Evolutionary conservation across 2,888 invertebrate genomes (phyloP), one percentile per base, ranked within the genome.

Genomic region (Diarsia rubi): DNA sequence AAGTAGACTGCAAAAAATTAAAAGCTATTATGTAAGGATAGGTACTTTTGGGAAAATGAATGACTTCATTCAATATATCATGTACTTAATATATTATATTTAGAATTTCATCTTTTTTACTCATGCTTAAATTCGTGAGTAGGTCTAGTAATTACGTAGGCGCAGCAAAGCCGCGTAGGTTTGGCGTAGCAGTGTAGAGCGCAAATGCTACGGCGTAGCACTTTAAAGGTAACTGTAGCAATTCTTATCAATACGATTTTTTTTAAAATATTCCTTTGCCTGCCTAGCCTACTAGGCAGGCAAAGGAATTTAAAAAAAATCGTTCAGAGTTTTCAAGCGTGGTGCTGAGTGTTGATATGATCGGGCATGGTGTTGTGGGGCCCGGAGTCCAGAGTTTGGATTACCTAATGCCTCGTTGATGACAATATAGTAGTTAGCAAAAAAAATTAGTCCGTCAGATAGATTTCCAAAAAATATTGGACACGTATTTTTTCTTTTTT

Each of bases 181-280:
- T n/a, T 27, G 3, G 4, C 52, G 78, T 81, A 75, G 76, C 31
- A 47, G 14, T 21, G 42, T 44, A 52, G 44, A 44, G 16, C 44
- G 52, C 37, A 27, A 54, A 12, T 12, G 44, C 75, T 77, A 78
- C 63, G 59, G 21, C 76, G 79, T 76, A 79, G 76, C 8, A 37
- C 8, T 8, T 37, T 69, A 62, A 37, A 21, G 11, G 6, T n/a
- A 52, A 70, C 16, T 27, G 27, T 21, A 21, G 27, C 42, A 27
- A 69, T n/a, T 4, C 2, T n/a, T 42, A n/a, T 42, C 21, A 8
- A 24, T 52, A 5, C 16, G 31, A 11, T 37, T 8, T 14, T 31
- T 4, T 31, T 4, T 8, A 42, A 70, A 37, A 19, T 37, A 60
- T 60, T n/a, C 12, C 12, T 6, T 37, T 60, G 21, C 5, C 12